Evolutionary conservation across 2,888 invertebrate genomes (phyloP), one percentile per base, ranked within the genome.

Genomic region (Lochmaea crataegi): DNA sequence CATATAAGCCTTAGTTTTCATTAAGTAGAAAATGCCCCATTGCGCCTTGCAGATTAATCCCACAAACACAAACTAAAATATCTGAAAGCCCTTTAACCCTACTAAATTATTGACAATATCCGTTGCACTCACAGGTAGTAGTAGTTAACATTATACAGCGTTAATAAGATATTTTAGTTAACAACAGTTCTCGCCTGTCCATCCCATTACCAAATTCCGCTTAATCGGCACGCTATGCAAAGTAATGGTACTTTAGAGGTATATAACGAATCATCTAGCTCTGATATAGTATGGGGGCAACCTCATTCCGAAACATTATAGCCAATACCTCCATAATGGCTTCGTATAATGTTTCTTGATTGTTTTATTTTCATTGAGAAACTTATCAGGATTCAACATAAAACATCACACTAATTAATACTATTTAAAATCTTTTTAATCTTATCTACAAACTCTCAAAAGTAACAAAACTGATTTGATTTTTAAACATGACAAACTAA

Each of bases 161-260:
- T 69, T 72, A 75, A 77, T 75, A 75, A 69, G 74, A 73, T 75
- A 73, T 72, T 77, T 73, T 51, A 70, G 61, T 63, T 63, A 75
- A 73, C 72, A 72, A 66, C 60, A 45, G 61, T 58, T 68, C 68
- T 71, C 66, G 70, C 64, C 68, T 73, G 72, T 75, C 76, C 75
- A 71, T 73, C 72, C 71, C 73, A 75, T 77, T 72, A 77, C 72
- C 75, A 61, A 77, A 77, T 77, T 75, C 76, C 72, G 65, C 73
- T 69, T 76, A 76, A 76, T 76, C 73, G 73, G 68, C n/a, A 57
- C 73, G 73, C 69, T 77, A 77, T 77, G 76, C 75, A 77, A 75
- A 76, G 73, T 63, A 61, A 69, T 70, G 76, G 58, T 66, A 70
- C 69, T 73, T 66, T 69, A 73, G 66, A 67, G 73, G 68, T 64